Conservation (phyloP, 2,113 vertebrate genomes). For the Rostratula benghalensis region DNA sequence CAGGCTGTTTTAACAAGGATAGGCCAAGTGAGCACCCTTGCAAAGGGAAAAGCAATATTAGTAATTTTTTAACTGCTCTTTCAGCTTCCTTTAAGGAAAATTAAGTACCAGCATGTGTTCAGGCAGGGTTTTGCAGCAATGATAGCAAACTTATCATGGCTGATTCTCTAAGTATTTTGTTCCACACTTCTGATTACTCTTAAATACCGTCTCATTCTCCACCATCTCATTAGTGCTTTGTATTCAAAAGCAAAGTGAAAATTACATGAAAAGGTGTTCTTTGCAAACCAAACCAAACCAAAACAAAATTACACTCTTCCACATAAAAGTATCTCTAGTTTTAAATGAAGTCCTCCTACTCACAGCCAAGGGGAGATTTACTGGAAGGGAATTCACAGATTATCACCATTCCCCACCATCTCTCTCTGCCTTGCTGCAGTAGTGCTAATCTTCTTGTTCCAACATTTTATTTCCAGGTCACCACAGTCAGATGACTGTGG, state of each 20-base stretch:
- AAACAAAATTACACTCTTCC: background rate
- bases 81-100: background rate
- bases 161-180: background rate
- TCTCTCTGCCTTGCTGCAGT: background rate
- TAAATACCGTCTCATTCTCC: background rate
- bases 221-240: background rate
- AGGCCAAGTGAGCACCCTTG: background rate
- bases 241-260: background rate
- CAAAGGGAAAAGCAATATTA: background rate
- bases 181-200: background rate
- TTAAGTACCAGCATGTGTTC: background rate
- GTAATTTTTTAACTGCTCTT: background rate
- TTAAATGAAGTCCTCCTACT: slow-evolving; percentile 33
- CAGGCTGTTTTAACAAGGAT: background rate
- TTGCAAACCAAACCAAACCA: background rate
- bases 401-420: background rate
- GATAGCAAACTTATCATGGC: background rate
- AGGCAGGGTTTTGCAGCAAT: background rate
- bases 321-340: slow-evolving; percentile 19
- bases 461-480: background rate
- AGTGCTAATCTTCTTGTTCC: background rate
- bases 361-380: background rate
- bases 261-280: slow-evolving; percentile 16
- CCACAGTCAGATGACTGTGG: background rate
- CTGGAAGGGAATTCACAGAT: slow-evolving; percentile 9